These are phyloP conservation scores for Chaetodon auriga DNA, from an alignment of 2,113 vertebrate genomes.

Conservation along the genomic window DNA sequence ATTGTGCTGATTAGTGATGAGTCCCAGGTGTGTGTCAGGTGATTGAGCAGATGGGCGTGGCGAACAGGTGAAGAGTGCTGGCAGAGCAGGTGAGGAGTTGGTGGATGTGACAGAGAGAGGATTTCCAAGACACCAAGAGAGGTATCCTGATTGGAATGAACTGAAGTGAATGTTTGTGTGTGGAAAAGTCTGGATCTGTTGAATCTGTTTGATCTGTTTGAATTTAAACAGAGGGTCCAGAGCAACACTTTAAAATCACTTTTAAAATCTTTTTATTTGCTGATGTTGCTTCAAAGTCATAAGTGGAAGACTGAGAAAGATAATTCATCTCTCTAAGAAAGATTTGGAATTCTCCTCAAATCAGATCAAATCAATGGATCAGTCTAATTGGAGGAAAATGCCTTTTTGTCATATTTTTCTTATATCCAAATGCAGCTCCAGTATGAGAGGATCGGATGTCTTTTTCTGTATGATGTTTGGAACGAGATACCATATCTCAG, in stretches of 20 bases:
- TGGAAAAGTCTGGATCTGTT: background rate
- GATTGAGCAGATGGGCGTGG: too few relatives aligned
- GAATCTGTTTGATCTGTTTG: too few relatives aligned
- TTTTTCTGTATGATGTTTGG: background rate
- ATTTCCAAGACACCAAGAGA: background rate
- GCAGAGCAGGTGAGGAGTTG: too few relatives aligned
- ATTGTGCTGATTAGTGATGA: too few relatives aligned
- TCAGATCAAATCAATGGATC: background rate
- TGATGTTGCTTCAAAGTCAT: background rate
- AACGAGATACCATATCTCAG: background rate
- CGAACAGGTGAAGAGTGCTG: too few relatives aligned
- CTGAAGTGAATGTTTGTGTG: too few relatives aligned
- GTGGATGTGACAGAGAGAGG: background rate
- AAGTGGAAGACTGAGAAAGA: background rate
- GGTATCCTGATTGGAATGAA: background rate
- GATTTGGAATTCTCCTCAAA: background rate
- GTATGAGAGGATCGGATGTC: background rate
- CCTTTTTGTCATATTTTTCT: background rate
- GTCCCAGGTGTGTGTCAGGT: too few relatives aligned
- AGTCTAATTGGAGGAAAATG: background rate
- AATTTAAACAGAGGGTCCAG: rapidly evolving
- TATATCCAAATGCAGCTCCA: background rate
- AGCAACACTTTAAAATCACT: too few relatives aligned
- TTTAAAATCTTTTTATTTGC: background rate
- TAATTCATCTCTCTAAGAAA: background rate